Base-by-base conservation (phyloP, 2,888 invertebrate genomes). In the Mesoligia furuncula region DNA sequence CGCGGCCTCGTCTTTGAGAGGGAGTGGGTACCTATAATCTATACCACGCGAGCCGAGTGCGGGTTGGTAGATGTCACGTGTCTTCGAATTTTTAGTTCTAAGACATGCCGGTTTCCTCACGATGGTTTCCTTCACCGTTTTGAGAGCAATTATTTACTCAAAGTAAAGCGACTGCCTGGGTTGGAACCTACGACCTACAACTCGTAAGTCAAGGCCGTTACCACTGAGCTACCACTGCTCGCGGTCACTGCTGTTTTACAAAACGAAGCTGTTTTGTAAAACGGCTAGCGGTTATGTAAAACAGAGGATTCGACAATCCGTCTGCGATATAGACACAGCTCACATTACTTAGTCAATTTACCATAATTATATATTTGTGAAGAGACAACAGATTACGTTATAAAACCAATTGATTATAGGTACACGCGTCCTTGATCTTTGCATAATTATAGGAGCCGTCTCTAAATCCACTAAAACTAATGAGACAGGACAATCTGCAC, bases 401-500 rank as follows among this genome's bases (percentile, higher is more conserved):
- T n/a, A 42, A 77, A 61, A 54, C 31, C 65, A 83, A 70, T 70
- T 64, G 27, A 77, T 67, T 31, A 75, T 36, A 36, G 36, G 5
- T 36, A 36, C 39, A 45, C 24, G 36, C 42, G 39, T 24, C 39
- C 11, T 65, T 36, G 27, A 69, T 59, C 36, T 83, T 80, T 61
- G 77, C 69, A 83, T 83, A 77, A 69, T 36, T 80, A 45, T 17
- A 65, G 39, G 24, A 80, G 27, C 1, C 57, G 17, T 65, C 68
- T 59, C 48, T 39, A 64, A 72, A 15, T 36, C 24, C 42, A 42
- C 24, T 51, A n/a, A 42, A 65, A 80, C 48, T 68, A 65, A 69
- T 82, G 17, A 69, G 68, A 69, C 77, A 51, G 77, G 42, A 77
- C 54, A 61, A 83, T 80, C n/a, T 45, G 27, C 54, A 61, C 31